Base-by-base conservation (phyloP, 1,140 invertebrate genomes). In the Melipona quadrifasciata region DNA sequence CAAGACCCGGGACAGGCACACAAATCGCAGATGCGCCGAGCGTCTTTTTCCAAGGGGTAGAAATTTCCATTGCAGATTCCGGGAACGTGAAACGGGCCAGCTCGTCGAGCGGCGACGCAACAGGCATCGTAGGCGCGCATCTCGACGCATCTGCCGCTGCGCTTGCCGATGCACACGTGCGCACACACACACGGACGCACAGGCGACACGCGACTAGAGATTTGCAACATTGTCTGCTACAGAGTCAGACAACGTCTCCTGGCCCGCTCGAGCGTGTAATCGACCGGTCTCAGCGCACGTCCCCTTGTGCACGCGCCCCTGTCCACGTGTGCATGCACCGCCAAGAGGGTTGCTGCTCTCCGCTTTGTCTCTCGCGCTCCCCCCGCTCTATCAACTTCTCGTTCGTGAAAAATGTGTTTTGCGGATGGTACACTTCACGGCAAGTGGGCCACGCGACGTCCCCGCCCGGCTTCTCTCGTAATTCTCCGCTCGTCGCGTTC, bases 211-310 rank as follows among this genome's bases (percentile, higher is more conserved):
- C 53, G 70, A 67, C 61, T 34, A 85, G 78, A 82, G 85, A 91
- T 86, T 90, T 77, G 88, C 89, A 88, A 91, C 87, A 90, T 91
- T 89, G 88, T 88, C 82, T 76, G 85, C 31, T 70, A 72, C 81
- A 67, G 39, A 47, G 78, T 70, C 83, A 81, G 78, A 87, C 84
- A 77, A 86, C 78, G 78, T 90, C 81, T 88, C 79, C 61, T 90
- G 84, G 39, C 84, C 21, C 78, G 82, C 76, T 89, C 89, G 81
- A 86, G 85, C 87, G 80, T 87, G 75, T 92, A 92, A 92, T 92
- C 90, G 89, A 87, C 87, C 85, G 68, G 82, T 75, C 86, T 76
- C 65, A 76, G 58, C 58, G 39, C 39, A 47, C 39, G 53, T 87
- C 51, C 84, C 75, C 80, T 82, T 47, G 17, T 80, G 24, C 71